Base-by-base conservation (phyloP, 1,140 invertebrate species). In the Caenorhabditis inopinata region DNA sequence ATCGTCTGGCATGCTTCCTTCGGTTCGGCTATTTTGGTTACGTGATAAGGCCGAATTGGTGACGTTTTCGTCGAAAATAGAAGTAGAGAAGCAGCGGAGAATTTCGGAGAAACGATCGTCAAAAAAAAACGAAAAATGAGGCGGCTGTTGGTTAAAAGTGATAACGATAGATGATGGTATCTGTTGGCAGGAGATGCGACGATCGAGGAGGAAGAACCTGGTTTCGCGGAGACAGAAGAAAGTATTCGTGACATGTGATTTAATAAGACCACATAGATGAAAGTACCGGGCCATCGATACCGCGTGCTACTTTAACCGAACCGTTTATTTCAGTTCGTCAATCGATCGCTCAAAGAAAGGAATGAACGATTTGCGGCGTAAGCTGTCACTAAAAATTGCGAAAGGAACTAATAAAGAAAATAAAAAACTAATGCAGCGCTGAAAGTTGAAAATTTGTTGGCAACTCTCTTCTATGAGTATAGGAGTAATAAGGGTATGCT, bases 61-160 rank as follows among this genome's bases (percentile, higher is more conserved):
- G 32, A 68, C 58, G n/a, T 35, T 68, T 68, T 68, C 58, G 58
- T 32, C 74, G 74, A 75, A 75, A 75, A 75, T 75, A 47, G 35
- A 68, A 68, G 21, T 6, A 23, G 23, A 16, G 45, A 14, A 51
- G 48, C 25, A 27, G 7, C 18, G 48, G 21, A 25, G 35, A 78
- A 51, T 42, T 77, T 47, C n/a, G 14, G 27, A 75, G 74, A 75
- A 75, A 48, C 46, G 7, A 68, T 68, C n/a, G 58, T 38, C 35
- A 32, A 58, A 14, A 21, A 68, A 42, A n/a, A 42, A 9, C 11
- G 58, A 38, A 1, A 51, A 25, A 53, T 9, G 38, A 21, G 38
- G 58, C 18, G 58, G 38, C 38, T 68, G 58, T 35, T 68, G 58
- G 23, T 68, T 29, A 68, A 38, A 38, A 68, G 38, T 68, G 58